These are phyloP conservation scores for Brienomyrus longianalis DNA, from an alignment of 2,113 vertebrate species.

Conservation along the genomic window DNA sequence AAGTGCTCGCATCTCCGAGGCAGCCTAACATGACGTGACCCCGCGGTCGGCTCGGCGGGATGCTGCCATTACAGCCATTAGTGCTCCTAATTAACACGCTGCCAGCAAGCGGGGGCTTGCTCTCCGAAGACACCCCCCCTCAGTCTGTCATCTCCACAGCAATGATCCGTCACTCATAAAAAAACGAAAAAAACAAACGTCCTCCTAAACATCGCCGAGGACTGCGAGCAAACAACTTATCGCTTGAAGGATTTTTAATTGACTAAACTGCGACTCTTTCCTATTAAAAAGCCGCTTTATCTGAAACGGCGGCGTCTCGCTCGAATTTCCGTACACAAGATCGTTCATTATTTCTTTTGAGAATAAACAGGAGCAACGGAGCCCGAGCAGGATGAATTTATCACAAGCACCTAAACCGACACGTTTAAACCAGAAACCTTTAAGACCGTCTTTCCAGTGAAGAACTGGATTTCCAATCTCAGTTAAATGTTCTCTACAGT, in stretches of 20 bases:
- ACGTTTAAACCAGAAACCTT: neutral
- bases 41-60: conserved; percentile 36
- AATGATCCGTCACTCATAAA: neutral
- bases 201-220: neutral
- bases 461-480: neutral
- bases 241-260: conserved; percentile 8
- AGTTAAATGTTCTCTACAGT: neutral
- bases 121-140: neutral
- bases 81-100: conserved; percentile 46
- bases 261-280: neutral
- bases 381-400: neutral
- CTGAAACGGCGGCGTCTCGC: neutral
- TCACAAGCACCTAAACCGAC: neutral
- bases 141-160: neutral
- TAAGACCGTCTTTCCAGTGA: neutral
- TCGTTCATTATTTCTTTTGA: neutral
- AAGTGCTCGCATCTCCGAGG: conserved; percentile 41
- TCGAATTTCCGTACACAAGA: neutral
- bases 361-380: neutral
- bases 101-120: conserved; percentile 31
- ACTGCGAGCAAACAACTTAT: neutral
- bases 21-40: conserved; percentile 33
- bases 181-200: neutral
- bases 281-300: conserved; percentile 1
- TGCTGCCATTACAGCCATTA: conserved; percentile 44